Evolutionary conservation across 1,140 invertebrate genomes (phyloP).

Genomic region (Cecropterus lyciades): DNA sequence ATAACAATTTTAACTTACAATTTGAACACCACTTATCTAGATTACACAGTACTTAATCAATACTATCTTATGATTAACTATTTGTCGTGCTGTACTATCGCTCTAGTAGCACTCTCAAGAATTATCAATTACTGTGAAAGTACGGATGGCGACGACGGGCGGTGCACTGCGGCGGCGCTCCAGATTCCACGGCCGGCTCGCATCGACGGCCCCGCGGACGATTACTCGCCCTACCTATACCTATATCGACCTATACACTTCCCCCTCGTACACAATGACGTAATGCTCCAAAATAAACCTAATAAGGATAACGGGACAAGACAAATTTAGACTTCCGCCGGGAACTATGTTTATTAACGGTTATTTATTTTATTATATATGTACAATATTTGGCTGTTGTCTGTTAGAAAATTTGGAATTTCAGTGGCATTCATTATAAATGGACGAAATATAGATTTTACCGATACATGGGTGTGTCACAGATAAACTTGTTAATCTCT

Average conservation of each 20-base stretch:
- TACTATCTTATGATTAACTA: conserved; percentile 46
- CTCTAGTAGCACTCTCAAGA: conserved; percentile 31
- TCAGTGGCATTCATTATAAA: conserved; percentile 12
- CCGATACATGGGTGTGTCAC: conserved; percentile 73
- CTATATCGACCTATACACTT: conserved; percentile 51
- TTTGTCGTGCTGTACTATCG: conserved; percentile 43
- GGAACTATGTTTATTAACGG: conserved; percentile 6
- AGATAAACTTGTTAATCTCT: conserved; percentile 45
- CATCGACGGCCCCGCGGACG: conserved; percentile 43
- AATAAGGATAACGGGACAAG: conserved; percentile 65
- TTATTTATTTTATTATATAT: neutral
- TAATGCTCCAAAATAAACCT: conserved; percentile 82
- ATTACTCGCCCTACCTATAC: conserved; percentile 33
- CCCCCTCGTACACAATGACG: conserved; percentile 71
- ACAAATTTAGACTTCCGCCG: conserved; percentile 56
- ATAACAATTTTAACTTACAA: neutral
- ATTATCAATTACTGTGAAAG: conserved; percentile 46
- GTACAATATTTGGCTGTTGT: neutral
- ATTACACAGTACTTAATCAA: conserved; percentile 44
- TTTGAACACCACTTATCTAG: conserved; percentile 11
- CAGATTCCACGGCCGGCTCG: conserved; percentile 48
- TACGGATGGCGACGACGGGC: conserved; percentile 35
- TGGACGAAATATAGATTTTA: conserved; percentile 44
- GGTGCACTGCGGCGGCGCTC: conserved; percentile 40
- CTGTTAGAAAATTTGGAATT: conserved; percentile 13